Evolutionary conservation across 2,888 invertebrate genomes (phyloP), one percentile per base, ranked within the genome.

Genomic region (Temnothorax unifasciatus): DNA sequence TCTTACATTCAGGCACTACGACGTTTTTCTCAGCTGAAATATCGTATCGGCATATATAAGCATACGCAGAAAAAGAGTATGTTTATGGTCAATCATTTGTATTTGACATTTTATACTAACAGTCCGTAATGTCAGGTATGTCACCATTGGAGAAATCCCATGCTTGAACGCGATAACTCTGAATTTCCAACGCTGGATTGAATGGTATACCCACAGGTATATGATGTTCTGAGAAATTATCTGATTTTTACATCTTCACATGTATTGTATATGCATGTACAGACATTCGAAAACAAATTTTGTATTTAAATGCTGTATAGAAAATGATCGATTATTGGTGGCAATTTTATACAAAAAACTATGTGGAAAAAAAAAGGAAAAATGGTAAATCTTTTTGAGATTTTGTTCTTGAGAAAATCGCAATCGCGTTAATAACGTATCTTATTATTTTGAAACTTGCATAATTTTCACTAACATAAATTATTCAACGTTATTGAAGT

Each of bases 1-100:
- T 97, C 93, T 97, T 97, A 94, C 98, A 98, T 91, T 97, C 96
- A 50, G 96, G 96, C 9, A 98, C 98, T 34, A 98, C 97, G 54
- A 98, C 95, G 92, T 98, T 98, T 92, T 97, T 96, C 76, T 96
- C 95, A 88, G 96, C 97, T 97, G 93, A n/a, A 85, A 87, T 34
- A 73, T 29, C 47, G 0, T 54, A 76, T 34, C 38, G 34, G 9
- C n/a, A 59, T 82, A 5, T 64, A 71, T 44, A 63, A 76, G 6
- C 11, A 11, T 21, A 47, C 4, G 6, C 5, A 76, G 18, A 18
- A 44, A 76, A 64, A 13, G 6, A 34, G 6, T 54, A 29, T 2
- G 5, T 38, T 41, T 41, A 64, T 15, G 3, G 25, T 44, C 8
- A 21, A 47, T 34, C 21, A 77, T 54, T 9, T 63, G 52, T 38